Percentiles rank a stretch among this genome's conserved stretches.
Evolutionary conservation across 2,113 vertebrate species (phyloP).

Genomic region (Pithys albifrons): DNA sequence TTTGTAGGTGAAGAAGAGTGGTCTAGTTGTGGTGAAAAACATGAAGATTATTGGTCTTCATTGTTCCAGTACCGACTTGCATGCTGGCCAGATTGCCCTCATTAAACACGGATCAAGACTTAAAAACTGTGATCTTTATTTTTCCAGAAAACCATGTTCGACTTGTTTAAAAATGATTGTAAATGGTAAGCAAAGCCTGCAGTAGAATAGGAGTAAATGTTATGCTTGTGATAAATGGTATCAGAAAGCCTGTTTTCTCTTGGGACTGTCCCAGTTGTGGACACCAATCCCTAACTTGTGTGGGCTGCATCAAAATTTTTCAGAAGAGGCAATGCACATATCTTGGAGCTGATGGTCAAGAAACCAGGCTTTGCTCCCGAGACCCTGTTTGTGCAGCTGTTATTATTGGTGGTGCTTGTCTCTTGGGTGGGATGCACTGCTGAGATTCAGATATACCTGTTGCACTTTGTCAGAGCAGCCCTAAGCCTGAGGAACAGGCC

Average conservation of each 20-base stretch:
- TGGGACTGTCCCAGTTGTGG: not conserved
- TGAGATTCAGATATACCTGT: not conserved
- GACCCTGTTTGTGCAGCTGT: not conserved
- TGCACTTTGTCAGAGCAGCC: not conserved
- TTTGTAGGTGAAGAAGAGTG: slow-evolving; percentile 80
- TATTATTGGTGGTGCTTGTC: not conserved
- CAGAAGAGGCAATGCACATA: not conserved
- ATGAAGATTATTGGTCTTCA: slow-evolving; percentile 89
- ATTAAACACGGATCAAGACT: slow-evolving; percentile 86
- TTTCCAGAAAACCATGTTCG: slow-evolving; percentile 94
- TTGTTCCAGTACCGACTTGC: slow-evolving; percentile 88
- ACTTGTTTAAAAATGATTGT: slow-evolving; percentile 97
- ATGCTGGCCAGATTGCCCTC: slow-evolving; percentile 93
- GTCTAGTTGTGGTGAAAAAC: slow-evolving; percentile 90
- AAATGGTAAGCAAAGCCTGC: slow-evolving; percentile 81
- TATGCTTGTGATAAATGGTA: not conserved
- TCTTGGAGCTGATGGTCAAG: not conserved
- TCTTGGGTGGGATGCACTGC: not conserved
- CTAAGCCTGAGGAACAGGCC: not conserved
- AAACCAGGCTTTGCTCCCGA: not conserved
- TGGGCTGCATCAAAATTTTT: not conserved
- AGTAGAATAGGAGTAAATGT: not conserved
- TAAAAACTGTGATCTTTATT: slow-evolving; percentile 89
- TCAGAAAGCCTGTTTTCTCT: not conserved
- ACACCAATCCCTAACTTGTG: not conserved